Evolutionary conservation across 2,888 invertebrate genomes (phyloP).

Genomic region (Agrochola macilenta): DNA sequence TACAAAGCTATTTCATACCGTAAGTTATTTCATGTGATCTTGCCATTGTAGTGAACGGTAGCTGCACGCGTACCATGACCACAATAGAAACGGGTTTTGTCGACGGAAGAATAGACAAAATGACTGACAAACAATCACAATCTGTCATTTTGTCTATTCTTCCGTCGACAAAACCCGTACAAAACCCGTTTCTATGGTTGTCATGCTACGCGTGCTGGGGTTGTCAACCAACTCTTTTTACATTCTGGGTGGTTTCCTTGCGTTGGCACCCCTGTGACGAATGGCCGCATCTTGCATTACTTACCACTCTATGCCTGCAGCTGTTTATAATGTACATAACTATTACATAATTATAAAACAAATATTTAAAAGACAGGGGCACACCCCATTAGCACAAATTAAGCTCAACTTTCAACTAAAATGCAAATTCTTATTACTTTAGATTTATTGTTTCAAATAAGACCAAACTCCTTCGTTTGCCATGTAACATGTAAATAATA

Average conservation of each 20-base stretch:
- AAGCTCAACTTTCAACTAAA: conserved; percentile 75
- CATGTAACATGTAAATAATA: conserved; percentile 85
- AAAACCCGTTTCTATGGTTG: too few relatives aligned
- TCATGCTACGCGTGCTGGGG: neutral
- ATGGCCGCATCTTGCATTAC: conserved; percentile 52
- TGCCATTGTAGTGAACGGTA: conserved; percentile 55
- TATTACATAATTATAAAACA: conserved; percentile 64
- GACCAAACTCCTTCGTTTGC: conserved; percentile 86
- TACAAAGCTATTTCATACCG: conserved; percentile 39
- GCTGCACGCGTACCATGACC: too few relatives aligned
- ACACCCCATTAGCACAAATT: conserved; percentile 74
- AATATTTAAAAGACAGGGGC: conserved; percentile 75
- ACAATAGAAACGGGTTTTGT: too few relatives aligned
- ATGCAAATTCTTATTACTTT: conserved; percentile 72
- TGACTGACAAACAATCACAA: too few relatives aligned
- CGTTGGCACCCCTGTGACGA: conserved; percentile 13
- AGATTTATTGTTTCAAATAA: conserved; percentile 68
- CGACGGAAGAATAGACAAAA: too few relatives aligned
- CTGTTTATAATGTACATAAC: conserved; percentile 62
- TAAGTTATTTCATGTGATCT: conserved; percentile 54
- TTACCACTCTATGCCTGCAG: conserved; percentile 58
- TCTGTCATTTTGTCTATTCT: too few relatives aligned
- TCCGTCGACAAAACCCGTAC: too few relatives aligned
- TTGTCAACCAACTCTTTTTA: conserved; percentile 14
- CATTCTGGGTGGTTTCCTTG: conserved; percentile 7